Evolutionary conservation across 1,140 invertebrate species (phyloP), one percentile per base, ranked within the genome.

Genomic region (Meloidogyne hapla): DNA sequence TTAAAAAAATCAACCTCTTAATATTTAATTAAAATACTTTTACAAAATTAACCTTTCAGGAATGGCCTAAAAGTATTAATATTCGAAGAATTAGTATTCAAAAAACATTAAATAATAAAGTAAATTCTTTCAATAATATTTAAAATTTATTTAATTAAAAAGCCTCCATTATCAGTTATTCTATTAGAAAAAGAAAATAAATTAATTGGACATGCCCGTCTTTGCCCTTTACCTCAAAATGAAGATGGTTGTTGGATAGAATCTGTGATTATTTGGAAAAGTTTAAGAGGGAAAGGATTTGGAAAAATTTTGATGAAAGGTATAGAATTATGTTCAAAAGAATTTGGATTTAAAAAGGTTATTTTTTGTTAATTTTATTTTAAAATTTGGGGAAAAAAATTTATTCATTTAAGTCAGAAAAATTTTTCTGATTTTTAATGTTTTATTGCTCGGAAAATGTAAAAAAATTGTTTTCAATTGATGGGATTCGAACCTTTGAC

Each of bases 101-200:
- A 40, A 48, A 70, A 61, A 45, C 61, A 21, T 28, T 73, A 21
- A 69, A 63, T 12, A 8, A 5, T 18, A 56, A 56, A 21, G 48
- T 56, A 56, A n/a, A n/a, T 56, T 56, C n/a, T 48, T 3, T 48
- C n/a, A n/a, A n/a, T n/a, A n/a, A n/a, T n/a, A n/a, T n/a, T 56
- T 56, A 6, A 56, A 56, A 56, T n/a, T 56, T 56, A 8, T n/a
- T n/a, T 15, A 56, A 56, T n/a, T n/a, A n/a, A n/a, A n/a, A 21
- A 40, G 33, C 77, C 77, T 38, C 77, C 77, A 63, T 80, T 80
- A 75, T 77, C 77, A 26, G 28, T 79, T 61, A 64, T 80, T 21
- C 23, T 78, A 21, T 25, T 78, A 12, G 78, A 78, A 5, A 56
- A 25, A 28, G 4, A 26, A 61, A 40, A 79, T 21, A 26, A 62